Evolutionary conservation across 2,888 invertebrate genomes (phyloP).

Genomic region (Azorinus chamasolen): DNA sequence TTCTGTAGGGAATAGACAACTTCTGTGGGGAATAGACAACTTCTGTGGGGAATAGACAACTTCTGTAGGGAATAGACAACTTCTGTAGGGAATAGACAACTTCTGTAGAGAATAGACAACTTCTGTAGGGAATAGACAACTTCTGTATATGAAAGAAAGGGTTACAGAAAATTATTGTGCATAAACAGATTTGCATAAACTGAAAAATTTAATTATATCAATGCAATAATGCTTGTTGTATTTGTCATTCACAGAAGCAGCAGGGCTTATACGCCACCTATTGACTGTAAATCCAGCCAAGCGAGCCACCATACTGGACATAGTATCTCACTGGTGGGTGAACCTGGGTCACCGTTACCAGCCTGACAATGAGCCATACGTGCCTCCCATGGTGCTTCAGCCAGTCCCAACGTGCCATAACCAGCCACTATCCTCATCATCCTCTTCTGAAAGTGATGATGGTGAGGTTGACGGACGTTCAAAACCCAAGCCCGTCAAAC

Average conservation of each 20-base stretch:
- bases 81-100: too few relatives aligned
- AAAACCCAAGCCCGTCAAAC: constrained; percentile 62
- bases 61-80: too few relatives aligned
- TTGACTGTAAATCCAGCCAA: constrained; percentile 96
- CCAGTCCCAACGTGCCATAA: constrained; percentile 63
- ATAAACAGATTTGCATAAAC: too few relatives aligned
- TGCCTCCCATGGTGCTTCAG: constrained; percentile 66
- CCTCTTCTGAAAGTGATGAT: constrained; percentile 72
- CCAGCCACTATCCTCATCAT: constrained; percentile 69
- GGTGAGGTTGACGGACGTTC: constrained; percentile 62
- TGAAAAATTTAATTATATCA: too few relatives aligned
- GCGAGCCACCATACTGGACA: constrained; percentile 96
- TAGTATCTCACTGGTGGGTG: constrained; percentile 99
- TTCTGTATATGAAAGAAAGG: too few relatives aligned
- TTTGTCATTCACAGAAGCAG: constrained; percentile 91
- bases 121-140: too few relatives aligned
- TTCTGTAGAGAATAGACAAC: too few relatives aligned
- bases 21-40: too few relatives aligned
- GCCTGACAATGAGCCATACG: constrained; percentile 75
- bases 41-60: too few relatives aligned
- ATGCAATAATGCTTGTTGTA: too few relatives aligned
- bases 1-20: too few relatives aligned
- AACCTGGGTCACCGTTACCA: constrained; percentile 88
- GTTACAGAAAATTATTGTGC: too few relatives aligned
- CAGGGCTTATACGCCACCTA: constrained; percentile 97